Evolutionary conservation across 2,113 vertebrate species (phyloP).

Genomic region (Accipiter virgatus): DNA sequence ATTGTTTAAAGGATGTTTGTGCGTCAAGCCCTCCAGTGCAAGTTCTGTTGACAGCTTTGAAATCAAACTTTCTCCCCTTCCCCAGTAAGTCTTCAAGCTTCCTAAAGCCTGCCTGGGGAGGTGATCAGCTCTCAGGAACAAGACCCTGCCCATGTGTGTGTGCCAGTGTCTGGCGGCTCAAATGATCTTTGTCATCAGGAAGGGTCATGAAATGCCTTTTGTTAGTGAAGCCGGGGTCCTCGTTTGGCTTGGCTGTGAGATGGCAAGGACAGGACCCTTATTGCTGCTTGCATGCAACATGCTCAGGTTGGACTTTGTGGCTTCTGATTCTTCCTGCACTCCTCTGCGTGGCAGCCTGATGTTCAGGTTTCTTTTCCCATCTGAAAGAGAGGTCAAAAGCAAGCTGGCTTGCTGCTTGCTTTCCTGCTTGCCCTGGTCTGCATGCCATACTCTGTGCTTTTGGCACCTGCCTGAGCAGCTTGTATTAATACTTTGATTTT

Average conservation of each 20-base stretch:
- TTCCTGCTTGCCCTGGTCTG: neutral
- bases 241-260: neutral
- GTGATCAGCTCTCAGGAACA: neutral
- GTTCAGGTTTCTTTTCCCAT: neutral
- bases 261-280: neutral
- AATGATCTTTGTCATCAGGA: neutral
- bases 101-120: neutral
- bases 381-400: neutral
- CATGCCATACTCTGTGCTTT: neutral
- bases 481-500: neutral
- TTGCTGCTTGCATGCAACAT: neutral
- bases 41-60: neutral
- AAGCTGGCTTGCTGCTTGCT: neutral
- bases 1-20: neutral
- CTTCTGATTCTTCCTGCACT: neutral
- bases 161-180: neutral
- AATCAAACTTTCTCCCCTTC: neutral
- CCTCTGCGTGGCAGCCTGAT: neutral
- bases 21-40: neutral
- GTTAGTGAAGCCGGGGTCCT: neutral
- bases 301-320: neutral
- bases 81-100: neutral
- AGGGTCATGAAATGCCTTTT: neutral
- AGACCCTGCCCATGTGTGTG: fast-evolving
- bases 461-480: neutral